These are phyloP conservation scores for Notarius lentiginosus DNA, from an alignment of 2,113 vertebrate species.

Conservation along the genomic window DNA sequence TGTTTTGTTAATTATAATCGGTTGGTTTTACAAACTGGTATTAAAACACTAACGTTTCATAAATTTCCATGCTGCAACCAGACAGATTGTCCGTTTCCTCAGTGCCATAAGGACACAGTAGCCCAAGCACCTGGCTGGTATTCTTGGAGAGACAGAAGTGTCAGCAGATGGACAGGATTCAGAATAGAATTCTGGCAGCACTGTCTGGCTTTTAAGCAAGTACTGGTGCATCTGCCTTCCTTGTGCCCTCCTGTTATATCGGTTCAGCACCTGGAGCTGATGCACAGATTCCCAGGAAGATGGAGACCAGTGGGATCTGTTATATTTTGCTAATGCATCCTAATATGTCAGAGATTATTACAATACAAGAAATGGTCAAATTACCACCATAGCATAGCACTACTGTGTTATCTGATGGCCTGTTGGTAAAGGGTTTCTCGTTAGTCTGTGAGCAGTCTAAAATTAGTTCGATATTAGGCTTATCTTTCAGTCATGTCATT, in stretches of 20 bases:
- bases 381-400: neutral
- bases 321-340: neutral
- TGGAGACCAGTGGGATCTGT: neutral
- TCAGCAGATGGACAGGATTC: constrained; percentile 42
- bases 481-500: constrained; percentile 40
- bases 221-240: constrained; percentile 36
- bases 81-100: constrained; percentile 14
- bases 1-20: neutral
- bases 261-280: neutral
- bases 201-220: constrained; percentile 29
- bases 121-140: constrained; percentile 23
- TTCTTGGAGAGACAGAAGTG: constrained; percentile 35
- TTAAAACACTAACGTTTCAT: neutral
- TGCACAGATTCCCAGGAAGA: neutral
- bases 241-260: neutral
- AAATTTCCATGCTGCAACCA: neutral
- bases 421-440: neutral
- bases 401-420: neutral
- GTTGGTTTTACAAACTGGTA: neutral
- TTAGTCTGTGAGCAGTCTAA: neutral
- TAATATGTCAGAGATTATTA: neutral
- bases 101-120: constrained; percentile 19
- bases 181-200: constrained; percentile 24
- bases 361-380: neutral
- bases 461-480: constrained; percentile 37